Conservation (phyloP, 2,113 vertebrate species). For the Trichechus manatus region DNA sequence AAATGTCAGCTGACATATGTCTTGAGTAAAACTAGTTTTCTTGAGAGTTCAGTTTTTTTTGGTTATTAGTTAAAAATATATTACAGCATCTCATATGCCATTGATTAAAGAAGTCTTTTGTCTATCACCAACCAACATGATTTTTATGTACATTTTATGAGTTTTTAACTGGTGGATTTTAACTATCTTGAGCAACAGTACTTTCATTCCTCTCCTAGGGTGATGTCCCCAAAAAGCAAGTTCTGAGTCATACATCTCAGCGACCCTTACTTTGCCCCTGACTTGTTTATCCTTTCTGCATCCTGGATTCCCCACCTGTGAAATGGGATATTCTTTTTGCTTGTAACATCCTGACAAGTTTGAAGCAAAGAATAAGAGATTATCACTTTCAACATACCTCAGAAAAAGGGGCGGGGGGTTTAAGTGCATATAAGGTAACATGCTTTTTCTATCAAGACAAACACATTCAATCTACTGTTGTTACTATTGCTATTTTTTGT, state of each 20-base stretch:
- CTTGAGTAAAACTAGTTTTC: slow-evolving; percentile 56
- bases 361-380: not conserved
- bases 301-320: not conserved
- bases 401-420: not conserved
- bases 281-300: not conserved
- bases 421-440: not conserved
- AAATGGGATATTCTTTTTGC: not conserved
- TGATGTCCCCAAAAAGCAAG: not conserved
- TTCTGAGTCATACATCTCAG: not conserved
- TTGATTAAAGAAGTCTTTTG: slow-evolving; percentile 14
- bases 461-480: not conserved
- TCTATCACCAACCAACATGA: not conserved
- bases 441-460: not conserved
- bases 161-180: slow-evolving; percentile 29
- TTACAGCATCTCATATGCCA: not conserved
- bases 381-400: not conserved
- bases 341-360: not conserved
- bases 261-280: not conserved
- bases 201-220: not conserved
- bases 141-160: slow-evolving; percentile 21
- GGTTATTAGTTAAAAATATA: slow-evolving; percentile 51
- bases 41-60: slow-evolving; percentile 63
- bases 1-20: slow-evolving; percentile 61
- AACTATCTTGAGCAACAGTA: slow-evolving; percentile 39
- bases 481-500: not conserved